phyloP scores from a whole-genome alignment of 2,888 invertebrate genomes.

The Odontocerum albicorne region DNA sequence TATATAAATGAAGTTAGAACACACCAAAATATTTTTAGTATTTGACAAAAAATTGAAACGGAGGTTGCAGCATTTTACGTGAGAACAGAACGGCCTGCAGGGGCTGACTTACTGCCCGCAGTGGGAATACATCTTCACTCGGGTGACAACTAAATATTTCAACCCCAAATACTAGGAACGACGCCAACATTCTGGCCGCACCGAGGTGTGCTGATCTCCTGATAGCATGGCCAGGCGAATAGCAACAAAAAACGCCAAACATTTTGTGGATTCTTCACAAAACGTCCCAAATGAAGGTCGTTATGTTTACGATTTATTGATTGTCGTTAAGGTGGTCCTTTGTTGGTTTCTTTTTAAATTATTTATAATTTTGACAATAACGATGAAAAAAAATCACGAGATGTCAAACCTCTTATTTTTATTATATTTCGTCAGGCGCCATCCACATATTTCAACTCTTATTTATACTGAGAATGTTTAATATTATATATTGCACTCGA shows the following conservation, averaged over 20 bases:
- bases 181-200: slow-evolving; percentile 28
- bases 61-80: no score
- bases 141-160: slow-evolving; percentile 31
- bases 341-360: slow-evolving; percentile 15
- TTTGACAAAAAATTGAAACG: no score
- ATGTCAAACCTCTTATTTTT: slow-evolving; percentile 11
- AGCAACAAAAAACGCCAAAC: slow-evolving; percentile 11
- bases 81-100: no score
- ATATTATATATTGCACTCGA: no score
- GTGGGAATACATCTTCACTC: slow-evolving; percentile 31
- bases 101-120: slow-evolving; percentile 28
- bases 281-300: slow-evolving; percentile 23
- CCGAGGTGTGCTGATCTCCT: slow-evolving; percentile 17
- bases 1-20: no score
- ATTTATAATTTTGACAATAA: not conserved
- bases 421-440: slow-evolving; percentile 4
- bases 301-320: slow-evolving; percentile 18
- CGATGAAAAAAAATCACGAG: slow-evolving; percentile 1
- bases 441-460: slow-evolving; percentile 6
- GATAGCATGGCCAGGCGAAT: slow-evolving; percentile 7
- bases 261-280: slow-evolving; percentile 13
- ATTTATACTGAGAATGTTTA: slow-evolving; percentile 11
- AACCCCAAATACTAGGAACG: slow-evolving; percentile 27
- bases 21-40: no score
- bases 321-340: slow-evolving; percentile 26